Percentiles rank a stretch among this genome's conserved stretches.
These are phyloP conservation scores for Mus spicilegus DNA, from an alignment of 2,113 vertebrate species.

Conservation along the genomic window DNA sequence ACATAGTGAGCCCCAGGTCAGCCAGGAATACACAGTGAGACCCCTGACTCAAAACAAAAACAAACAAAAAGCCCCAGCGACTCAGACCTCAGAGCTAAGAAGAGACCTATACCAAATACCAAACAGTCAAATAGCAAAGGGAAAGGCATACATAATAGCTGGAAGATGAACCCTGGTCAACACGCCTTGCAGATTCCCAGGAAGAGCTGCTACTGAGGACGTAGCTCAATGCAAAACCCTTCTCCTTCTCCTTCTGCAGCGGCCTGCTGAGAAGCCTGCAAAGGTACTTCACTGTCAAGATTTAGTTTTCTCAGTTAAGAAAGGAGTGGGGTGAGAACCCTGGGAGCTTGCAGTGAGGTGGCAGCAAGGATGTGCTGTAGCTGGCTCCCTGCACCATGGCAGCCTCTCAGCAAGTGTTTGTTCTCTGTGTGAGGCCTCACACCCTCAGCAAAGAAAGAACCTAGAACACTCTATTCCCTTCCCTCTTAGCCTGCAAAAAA, in stretches of 20 bases:
- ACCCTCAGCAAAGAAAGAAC: not conserved
- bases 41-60: not conserved
- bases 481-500: not conserved
- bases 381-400: no score
- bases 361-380: not conserved
- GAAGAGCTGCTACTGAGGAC: not conserved
- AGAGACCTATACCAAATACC: not conserved
- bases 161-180: not conserved
- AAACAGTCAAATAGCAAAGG: not conserved
- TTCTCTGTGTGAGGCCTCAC: not conserved
- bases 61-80: not conserved
- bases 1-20: not conserved
- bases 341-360: not conserved
- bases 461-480: not conserved
- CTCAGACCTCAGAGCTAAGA: not conserved
- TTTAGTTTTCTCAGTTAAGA: not conserved
- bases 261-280: not conserved
- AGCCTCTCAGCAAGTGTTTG: not conserved
- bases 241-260: not conserved
- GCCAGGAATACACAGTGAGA: not conserved
- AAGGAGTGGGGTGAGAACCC: not conserved
- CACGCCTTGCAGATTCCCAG: not conserved
- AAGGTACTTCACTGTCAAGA: not conserved
- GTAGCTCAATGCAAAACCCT: not conserved
- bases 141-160: not conserved